A percentile compares a stretch with the other conserved stretches of the same genome.
Evolutionary conservation across 2,888 invertebrate species (phyloP).

Genomic region (Eupithecia pulchellata): DNA sequence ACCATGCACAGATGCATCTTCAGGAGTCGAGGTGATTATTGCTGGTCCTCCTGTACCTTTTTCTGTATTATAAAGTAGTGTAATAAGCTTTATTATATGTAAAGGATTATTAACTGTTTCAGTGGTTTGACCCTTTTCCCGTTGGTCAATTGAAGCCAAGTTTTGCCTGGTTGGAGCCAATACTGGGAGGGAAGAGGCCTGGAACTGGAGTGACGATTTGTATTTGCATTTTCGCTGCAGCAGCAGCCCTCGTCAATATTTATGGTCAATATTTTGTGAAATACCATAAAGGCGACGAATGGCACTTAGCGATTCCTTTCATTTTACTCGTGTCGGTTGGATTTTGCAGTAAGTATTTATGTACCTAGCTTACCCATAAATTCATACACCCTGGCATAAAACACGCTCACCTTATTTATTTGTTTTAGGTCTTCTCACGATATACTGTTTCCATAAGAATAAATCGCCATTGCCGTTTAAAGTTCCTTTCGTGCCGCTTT

Average conservation of each 20-base stretch:
- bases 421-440: slow-evolving; percentile 87
- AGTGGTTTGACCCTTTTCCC: slow-evolving; percentile 86
- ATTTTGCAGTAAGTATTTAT: slow-evolving; percentile 34
- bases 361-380: not conserved
- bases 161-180: slow-evolving; percentile 90
- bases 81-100: slow-evolving; percentile 7
- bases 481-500: slow-evolving; percentile 90
- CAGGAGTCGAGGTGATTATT: slow-evolving; percentile 80
- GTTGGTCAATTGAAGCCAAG: slow-evolving; percentile 91
- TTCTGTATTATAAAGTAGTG: not conserved
- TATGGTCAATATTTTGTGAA: slow-evolving; percentile 86
- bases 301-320: slow-evolving; percentile 23
- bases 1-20: slow-evolving; percentile 86
- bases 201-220: slow-evolving; percentile 90
- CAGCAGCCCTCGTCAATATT: slow-evolving; percentile 89
- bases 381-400: not conserved
- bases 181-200: slow-evolving; percentile 90
- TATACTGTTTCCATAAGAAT: slow-evolving; percentile 91
- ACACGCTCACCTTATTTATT: slow-evolving; percentile 6
- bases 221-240: slow-evolving; percentile 88
- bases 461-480: slow-evolving; percentile 89
- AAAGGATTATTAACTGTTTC: slow-evolving; percentile 41
- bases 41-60: not conserved
- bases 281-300: slow-evolving; percentile 17
- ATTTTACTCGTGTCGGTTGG: slow-evolving; percentile 15